phyloP scores from a whole-genome alignment of 2,888 invertebrate species.

The Camponotus fellah region DNA sequence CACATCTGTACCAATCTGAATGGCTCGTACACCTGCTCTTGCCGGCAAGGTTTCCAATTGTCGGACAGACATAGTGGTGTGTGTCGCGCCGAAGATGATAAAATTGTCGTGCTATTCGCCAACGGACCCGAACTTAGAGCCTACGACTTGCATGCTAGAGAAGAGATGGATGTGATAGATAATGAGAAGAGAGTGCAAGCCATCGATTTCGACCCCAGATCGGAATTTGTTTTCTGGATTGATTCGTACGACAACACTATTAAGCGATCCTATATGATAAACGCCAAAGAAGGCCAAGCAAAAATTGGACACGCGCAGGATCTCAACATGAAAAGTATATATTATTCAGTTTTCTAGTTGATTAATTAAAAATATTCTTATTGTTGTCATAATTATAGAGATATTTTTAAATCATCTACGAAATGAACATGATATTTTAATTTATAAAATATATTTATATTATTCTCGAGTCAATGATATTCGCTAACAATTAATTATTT shows the following conservation, averaged over 20 bases:
- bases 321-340: conserved; percentile 90
- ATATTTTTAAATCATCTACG: background rate
- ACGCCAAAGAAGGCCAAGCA: conserved; percentile 92
- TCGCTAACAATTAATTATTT: background rate
- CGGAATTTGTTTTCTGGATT: conserved; percentile 97
- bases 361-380: background rate
- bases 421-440: background rate
- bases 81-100: conserved; percentile 90
- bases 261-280: conserved; percentile 96
- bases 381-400: background rate
- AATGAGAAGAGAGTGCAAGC: conserved; percentile 96
- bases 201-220: conserved; percentile 94
- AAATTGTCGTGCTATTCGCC: conserved; percentile 90
- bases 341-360: background rate
- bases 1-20: conserved; percentile 97
- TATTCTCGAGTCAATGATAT: background rate
- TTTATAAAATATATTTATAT: background rate
- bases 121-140: conserved; percentile 96
- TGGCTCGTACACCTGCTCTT: conserved; percentile 95
- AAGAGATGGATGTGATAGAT: conserved; percentile 92
- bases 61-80: conserved; percentile 93
- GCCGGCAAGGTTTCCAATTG: conserved; percentile 93
- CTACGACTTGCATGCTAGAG: conserved; percentile 89
- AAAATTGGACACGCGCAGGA: conserved; percentile 95
- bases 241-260: conserved; percentile 96